Base-by-base conservation (phyloP, 2,113 vertebrate genomes). In the Recurvirostra avosetta region DNA sequence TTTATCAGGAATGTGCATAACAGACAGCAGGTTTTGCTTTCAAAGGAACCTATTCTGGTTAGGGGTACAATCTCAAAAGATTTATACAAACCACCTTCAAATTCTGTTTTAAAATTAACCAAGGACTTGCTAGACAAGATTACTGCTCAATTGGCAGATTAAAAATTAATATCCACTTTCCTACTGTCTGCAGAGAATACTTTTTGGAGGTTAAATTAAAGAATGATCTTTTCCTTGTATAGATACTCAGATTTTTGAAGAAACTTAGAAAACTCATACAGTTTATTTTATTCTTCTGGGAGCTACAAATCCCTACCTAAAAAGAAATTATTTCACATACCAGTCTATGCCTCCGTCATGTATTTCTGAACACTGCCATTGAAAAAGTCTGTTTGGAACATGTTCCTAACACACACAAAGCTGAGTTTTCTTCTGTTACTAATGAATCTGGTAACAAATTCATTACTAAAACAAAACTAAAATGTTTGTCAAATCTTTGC, bases 101-200 rank as follows among this genome's bases (percentile, higher is more conserved):
- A 72, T 27, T 78, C 50, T 32, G 5, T 72, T 96, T 95, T 79
- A 81, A 93, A 85, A 92, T 79, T 78, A 93, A 92, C 90, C 71
- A 85, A 92, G 49, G 66, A 75, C 43, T 75, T 92, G 32, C 56
- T 63, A 94, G 80, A 91, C 50, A 81, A 87, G 71, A 90, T 71
- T 74, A 74, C 18, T 56, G 43, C 26, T 79, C 85, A 82, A 79
- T 0, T 75, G 70, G 34, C 43, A 90, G 77, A 88, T 92, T 75
- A 95, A 97, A 95, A 78, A 92, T 90, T 93, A 78, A 91, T 61
- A 88, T 75, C 23, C 23, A 50, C 77, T 82, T 75, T 61, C 27
- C 38, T 63, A 55, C 34, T 43, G 74, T 36, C 55, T 58, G 40
- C 68, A 83, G 88, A 94, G 32, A 95, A 34, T 25, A 68, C 14